Base-by-base conservation (phyloP, 2,113 vertebrate genomes). In the Sinocyclocheilus maitianheensis region DNA sequence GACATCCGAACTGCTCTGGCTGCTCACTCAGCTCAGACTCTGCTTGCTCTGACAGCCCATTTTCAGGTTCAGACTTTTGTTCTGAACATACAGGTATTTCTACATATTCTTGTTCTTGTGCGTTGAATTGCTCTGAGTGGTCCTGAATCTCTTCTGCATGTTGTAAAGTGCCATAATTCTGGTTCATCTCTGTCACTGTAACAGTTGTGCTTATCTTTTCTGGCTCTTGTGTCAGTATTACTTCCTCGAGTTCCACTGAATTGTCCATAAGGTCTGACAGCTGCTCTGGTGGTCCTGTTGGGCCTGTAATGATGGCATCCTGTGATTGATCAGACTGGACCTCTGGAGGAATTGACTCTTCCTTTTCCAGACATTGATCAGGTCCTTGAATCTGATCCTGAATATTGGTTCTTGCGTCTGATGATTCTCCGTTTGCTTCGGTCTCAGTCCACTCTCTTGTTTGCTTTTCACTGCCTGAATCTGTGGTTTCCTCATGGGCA, bases 201-300 rank as follows among this genome's bases (percentile, higher is more conserved):
- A 37, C 18, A 18, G 51, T 12, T 77, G 51, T 34, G 30, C 65
- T 69, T 16, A 34, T 75, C 20, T 40, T 4, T 40, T 37, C 18
- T n/a, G 0, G 18, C 72, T 78, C n/a, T 82, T 1, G 84, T 81
- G 51, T 75, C 65, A 69, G 10, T 20, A 1, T 12, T 16, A 48
- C 16, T 62, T 91, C 90, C 77, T 91, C 87, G 13, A 67, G 40
- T 46, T 75, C 51, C 55, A 87, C 77, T 12, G 77, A 78, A 58
- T 67, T 3, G 6, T 37, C 34, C 6, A 6, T 69, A 7, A 69
- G 71, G n/a, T 62, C 75, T 37, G 48, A 43, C 43, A 43, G 43
- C 43, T 46, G 43, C 9, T 10, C 43, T 46, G 43, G 8, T 12
- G 20, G 71, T n/a, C 82, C 71, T 6, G 74, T 34, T 77, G 12